Evolutionary conservation across 2,888 invertebrate species (phyloP), one percentile per base, ranked within the genome.

Genomic region (Cosmopolites sordidus): DNA sequence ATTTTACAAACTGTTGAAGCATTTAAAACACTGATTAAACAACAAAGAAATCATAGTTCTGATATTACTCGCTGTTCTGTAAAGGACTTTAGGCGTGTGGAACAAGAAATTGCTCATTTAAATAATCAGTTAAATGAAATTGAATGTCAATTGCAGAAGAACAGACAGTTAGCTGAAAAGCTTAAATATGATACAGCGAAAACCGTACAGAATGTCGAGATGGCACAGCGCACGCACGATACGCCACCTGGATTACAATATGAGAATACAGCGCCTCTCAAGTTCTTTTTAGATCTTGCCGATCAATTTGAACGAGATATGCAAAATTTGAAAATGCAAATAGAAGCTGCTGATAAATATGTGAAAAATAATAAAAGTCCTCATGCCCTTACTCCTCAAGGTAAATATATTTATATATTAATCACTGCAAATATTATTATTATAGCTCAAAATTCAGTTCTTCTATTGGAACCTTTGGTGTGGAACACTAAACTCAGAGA

Each of bases 21-120:
- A 1, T 87, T 93, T 67, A 91, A 92, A 76, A 83, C 83, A 51
- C 86, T 88, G 71, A 87, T 93, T 0, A 92, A 92, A 75, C 86
- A 87, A 52, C 92, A 93, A 69, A 93, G 93, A 72, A 77, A 81
- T 0, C 77, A 8, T 27, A 64, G 65, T 59, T 64, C 65, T 1
- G 65, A 65, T 41, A 64, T 65, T 33, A 55, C 64, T 3, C 48
- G 59, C n/a, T 72, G 82, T 63, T 83, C 84, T 1, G 76, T 80
- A 1, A 79, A 83, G 62, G 81, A 83, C 8, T 76, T 84, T 60
- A 75, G 77, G 53, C 80, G 81, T 69, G 82, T 84, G 11, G 79
- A 82, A 44, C 80, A 80, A 65, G 83, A 85, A 63, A 80, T 80
- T n/a, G 79, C 78, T 47, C 66, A 78, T 0, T 66, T 85, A 5